These are phyloP conservation scores for Conus canariensis DNA, from an alignment of 2,888 invertebrate species.

Conservation along the genomic window DNA sequence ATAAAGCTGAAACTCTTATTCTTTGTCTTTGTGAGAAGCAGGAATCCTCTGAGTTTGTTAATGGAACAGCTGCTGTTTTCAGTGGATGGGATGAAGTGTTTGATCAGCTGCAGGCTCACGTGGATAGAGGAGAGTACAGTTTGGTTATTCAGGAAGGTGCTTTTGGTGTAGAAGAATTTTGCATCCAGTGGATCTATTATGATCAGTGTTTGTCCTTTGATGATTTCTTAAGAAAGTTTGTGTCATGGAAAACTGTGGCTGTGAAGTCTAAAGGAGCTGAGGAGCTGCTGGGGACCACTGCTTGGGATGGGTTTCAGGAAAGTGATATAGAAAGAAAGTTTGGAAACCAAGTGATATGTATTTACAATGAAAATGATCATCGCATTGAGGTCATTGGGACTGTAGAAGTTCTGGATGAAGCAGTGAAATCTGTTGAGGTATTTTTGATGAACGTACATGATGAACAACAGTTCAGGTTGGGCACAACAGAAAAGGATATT, in stretches of 20 bases:
- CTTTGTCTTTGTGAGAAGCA: background rate
- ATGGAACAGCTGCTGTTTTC: background rate
- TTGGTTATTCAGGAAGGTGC: background rate
- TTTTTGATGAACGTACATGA: constrained; percentile 12
- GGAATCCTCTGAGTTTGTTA: background rate
- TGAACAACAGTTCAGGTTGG: background rate
- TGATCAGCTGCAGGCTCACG: background rate
- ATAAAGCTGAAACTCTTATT: constrained; percentile 17
- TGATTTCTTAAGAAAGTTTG: background rate
- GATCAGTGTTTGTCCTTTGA: constrained; percentile 21
- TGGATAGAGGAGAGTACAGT: background rate
- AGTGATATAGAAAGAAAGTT: constrained; percentile 15
- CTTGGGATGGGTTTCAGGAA: constrained; percentile 21
- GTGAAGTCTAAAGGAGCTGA: background rate
- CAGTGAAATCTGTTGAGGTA: background rate
- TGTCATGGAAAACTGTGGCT: constrained; percentile 7
- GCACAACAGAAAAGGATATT: background rate
- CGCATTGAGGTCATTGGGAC: background rate
- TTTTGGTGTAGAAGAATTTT: constrained; percentile 24
- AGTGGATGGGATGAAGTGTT: constrained; percentile 29
- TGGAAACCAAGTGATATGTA: background rate
- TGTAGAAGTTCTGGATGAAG: background rate
- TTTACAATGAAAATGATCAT: background rate
- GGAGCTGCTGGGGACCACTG: constrained; percentile 7
- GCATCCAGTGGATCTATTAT: background rate